A percentile compares a stretch with the other conserved stretches of the same genome.
phyloP scores from a whole-genome alignment of 2,888 invertebrate genomes.

The Synergus laeviventris region DNA sequence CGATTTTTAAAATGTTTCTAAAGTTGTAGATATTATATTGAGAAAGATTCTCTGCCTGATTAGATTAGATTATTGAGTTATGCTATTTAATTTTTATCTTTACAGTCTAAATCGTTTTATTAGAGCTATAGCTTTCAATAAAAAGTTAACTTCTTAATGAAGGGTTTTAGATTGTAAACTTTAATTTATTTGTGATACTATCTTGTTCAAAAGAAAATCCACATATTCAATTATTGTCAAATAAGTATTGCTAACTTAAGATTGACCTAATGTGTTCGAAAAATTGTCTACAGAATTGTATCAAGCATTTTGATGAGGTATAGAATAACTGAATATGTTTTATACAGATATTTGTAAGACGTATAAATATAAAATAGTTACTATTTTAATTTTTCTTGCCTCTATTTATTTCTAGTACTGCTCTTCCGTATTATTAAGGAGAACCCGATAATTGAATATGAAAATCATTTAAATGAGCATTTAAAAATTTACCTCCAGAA shows the following conservation, averaged over 20 bases:
- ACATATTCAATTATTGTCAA: background rate
- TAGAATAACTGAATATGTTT: background rate
- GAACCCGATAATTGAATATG: too few relatives aligned
- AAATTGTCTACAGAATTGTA: background rate
- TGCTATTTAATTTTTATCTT: background rate
- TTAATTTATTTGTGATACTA: background rate
- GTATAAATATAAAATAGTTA: background rate
- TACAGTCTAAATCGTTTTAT: background rate
- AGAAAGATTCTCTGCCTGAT: conserved; percentile 1
- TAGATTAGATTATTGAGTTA: background rate
- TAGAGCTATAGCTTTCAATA: background rate
- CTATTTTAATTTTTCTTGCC: background rate
- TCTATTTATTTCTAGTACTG: background rate
- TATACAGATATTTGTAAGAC: conserved; percentile 1
- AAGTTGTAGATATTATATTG: conserved; percentile 3
- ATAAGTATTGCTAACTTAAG: background rate
- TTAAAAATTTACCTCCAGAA: conserved; percentile 79
- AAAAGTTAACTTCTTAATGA: background rate
- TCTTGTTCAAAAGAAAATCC: background rate
- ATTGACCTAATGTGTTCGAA: background rate
- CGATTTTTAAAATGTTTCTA: background rate
- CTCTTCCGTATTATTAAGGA: background rate
- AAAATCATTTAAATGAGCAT: background rate
- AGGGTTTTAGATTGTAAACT: background rate
- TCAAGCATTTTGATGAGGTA: background rate